These are phyloP conservation scores for Agelas oroides DNA, from an alignment of 37 sponge, comb jelly and placozoan species.

Conservation along the genomic window DNA sequence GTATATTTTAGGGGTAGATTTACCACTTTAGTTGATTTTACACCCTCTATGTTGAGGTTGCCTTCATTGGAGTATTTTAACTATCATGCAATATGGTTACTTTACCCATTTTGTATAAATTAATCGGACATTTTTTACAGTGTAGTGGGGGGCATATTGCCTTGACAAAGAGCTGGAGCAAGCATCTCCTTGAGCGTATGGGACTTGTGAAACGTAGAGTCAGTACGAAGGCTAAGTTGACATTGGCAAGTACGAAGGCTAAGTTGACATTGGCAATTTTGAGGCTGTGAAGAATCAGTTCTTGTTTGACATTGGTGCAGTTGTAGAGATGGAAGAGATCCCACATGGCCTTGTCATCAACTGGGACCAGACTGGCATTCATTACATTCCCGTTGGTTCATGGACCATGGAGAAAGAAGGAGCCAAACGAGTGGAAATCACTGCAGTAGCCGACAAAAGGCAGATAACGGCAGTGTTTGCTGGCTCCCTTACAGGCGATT, in stretches of 20 bases:
- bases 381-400: conserved; percentile 56
- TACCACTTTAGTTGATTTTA: too few relatives aligned
- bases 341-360: conserved; percentile 59
- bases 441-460: conserved; percentile 67
- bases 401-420: conserved; percentile 70
- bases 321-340: conserved; percentile 73
- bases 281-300: conserved; percentile 44
- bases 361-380: conserved; percentile 74
- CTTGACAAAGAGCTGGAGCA: conserved; percentile 62
- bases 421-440: conserved; percentile 53
- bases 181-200: conserved; percentile 59
- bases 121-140: too few relatives aligned
- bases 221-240: conserved; percentile 54
- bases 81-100: too few relatives aligned
- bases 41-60: too few relatives aligned
- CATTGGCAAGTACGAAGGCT: conserved; percentile 35
- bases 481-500: conserved; percentile 51
- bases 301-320: conserved; percentile 39
- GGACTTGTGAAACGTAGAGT: conserved; percentile 62
- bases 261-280: conserved; percentile 43
- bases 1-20: too few relatives aligned
- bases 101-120: too few relatives aligned
- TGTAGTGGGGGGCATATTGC: conserved; percentile 35
- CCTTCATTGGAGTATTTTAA: too few relatives aligned
- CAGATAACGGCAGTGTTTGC: conserved; percentile 69